Evolutionary conservation across 2,888 invertebrate species (phyloP).

Genomic region (Hyposoter dolosus): DNA sequence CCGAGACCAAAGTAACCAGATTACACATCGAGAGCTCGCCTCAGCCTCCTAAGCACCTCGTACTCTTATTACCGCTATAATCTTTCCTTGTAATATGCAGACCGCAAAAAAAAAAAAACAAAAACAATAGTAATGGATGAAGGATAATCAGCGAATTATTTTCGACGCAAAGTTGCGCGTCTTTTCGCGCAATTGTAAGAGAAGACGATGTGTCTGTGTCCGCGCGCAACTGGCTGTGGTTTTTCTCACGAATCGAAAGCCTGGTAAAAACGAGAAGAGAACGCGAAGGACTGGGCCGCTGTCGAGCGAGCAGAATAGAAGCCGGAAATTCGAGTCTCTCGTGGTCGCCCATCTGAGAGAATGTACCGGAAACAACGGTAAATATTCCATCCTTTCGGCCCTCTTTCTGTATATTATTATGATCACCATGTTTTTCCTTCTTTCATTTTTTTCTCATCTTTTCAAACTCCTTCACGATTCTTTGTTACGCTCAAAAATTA

Average conservation of each 20-base stretch:
- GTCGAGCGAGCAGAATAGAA: not conserved
- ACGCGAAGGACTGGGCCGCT: not conserved
- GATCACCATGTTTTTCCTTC: constrained; percentile 33
- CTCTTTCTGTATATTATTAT: constrained; percentile 36
- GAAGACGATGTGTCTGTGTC: not conserved
- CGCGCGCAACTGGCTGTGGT: not conserved
- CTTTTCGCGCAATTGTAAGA: not conserved
- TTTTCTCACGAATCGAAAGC: constrained; percentile 25
- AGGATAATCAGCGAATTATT: not conserved
- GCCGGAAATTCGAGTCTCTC: constrained; percentile 57
- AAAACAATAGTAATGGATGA: not conserved
- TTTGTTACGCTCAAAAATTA: not conserved
- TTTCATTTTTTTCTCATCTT: constrained; percentile 13
- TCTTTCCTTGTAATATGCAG: constrained; percentile 2
- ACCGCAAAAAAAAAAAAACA: constrained; percentile 13
- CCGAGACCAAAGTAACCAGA: constrained; percentile 47
- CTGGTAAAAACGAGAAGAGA: not conserved
- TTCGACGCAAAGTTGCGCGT: not conserved
- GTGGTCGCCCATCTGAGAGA: constrained; percentile 21
- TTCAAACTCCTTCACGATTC: not conserved
- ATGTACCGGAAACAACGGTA: constrained; percentile 58
- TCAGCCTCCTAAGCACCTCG: constrained; percentile 27
- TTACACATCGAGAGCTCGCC: constrained; percentile 25
- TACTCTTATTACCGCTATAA: constrained; percentile 13
- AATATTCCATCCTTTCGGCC: constrained; percentile 37